Conservation (phyloP, 2,888 invertebrate species). For the Melanotus villosus region DNA sequence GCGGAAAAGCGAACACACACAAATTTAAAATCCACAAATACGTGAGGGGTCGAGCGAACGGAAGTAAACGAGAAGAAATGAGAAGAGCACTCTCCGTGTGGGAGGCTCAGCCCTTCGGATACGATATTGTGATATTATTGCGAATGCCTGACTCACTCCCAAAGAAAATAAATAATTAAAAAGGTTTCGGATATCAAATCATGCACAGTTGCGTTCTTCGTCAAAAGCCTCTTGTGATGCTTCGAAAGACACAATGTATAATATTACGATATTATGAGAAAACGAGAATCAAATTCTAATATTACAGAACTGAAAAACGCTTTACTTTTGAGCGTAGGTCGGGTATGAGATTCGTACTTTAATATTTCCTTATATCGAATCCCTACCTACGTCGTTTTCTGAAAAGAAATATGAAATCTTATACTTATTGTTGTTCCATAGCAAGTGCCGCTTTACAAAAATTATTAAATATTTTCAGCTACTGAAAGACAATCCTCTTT, state of each 20-base stretch:
- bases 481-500: too few relatives aligned
- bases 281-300: conserved; percentile 25
- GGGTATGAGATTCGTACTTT: not conserved
- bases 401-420: conserved; percentile 5
- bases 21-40: conserved; percentile 56
- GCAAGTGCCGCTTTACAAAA: too few relatives aligned
- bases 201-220: conserved; percentile 42
- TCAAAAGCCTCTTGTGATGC: conserved; percentile 35
- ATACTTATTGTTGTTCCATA: too few relatives aligned
- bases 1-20: conserved; percentile 55
- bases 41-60: conserved; percentile 49
- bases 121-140: conserved; percentile 54
- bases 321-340: conserved; percentile 10
- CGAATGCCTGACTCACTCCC: conserved; percentile 50
- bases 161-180: conserved; percentile 55
- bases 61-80: conserved; percentile 51
- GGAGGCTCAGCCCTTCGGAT: conserved; percentile 43
- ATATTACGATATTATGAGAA: conserved; percentile 33
- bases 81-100: conserved; percentile 48
- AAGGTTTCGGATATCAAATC: conserved; percentile 53
- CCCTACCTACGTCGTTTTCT: conserved; percentile 3
- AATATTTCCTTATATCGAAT: conserved; percentile 12
- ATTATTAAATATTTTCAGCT: conserved; percentile 3
- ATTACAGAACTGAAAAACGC: conserved; percentile 3
- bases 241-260: conserved; percentile 34